Evolutionary conservation across 2,797 vertebrate genomes (phyloP).

Genomic region (Aselliscus stoliczkanus): DNA sequence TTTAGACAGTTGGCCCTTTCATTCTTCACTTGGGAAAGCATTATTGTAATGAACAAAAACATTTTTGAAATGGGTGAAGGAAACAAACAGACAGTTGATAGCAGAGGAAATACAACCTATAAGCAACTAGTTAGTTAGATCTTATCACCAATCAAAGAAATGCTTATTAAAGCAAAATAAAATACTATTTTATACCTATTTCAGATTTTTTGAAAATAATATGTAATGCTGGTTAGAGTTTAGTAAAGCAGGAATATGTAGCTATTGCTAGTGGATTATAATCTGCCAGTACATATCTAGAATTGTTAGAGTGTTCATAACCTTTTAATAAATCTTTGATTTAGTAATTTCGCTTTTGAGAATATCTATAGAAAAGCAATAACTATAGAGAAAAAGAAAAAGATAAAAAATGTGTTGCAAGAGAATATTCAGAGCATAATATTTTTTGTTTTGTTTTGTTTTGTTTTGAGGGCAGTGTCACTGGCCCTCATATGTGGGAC

Average conservation of each 20-base stretch:
- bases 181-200: not conserved
- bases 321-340: not conserved
- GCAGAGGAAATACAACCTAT: not conserved
- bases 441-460: too few relatives aligned
- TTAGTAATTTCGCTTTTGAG: not conserved
- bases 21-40: not conserved
- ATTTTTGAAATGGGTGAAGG: not conserved
- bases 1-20: not conserved
- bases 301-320: not conserved
- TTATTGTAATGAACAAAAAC: slow-evolving; percentile 8
- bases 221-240: not conserved
- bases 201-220: not conserved
- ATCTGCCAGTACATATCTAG: not conserved
- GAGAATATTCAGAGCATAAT: not conserved
- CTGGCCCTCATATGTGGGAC: too few relatives aligned
- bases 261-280: not conserved
- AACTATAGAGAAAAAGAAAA: not conserved
- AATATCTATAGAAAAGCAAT: not conserved
- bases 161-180: not conserved
- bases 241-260: not conserved
- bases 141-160: not conserved
- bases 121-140: not conserved
- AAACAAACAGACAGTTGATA: not conserved
- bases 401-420: not conserved
- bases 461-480: too few relatives aligned